Conservation (phyloP, 2,888 invertebrate genomes). For the Volucella inanis region DNA sequence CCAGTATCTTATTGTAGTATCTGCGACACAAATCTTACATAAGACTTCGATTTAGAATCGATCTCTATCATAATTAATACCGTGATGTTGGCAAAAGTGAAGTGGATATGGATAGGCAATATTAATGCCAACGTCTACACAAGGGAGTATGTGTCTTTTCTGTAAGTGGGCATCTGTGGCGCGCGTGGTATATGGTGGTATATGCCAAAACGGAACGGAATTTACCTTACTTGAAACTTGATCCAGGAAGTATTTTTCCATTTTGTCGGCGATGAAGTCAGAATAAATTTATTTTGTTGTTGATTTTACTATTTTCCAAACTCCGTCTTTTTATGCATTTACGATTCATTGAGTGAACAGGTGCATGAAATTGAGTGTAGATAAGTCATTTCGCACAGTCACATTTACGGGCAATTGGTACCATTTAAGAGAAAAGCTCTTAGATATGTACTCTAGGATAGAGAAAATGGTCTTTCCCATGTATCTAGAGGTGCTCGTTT, state of each 20-base stretch:
- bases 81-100: constrained; percentile 32
- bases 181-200: neutral
- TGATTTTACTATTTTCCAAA: too few relatives aligned
- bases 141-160: constrained; percentile 44
- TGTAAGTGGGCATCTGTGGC: constrained; percentile 14
- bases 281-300: neutral
- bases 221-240: constrained; percentile 24
- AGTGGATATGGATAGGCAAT: constrained; percentile 10
- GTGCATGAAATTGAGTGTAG: too few relatives aligned
- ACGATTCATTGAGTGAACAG: too few relatives aligned
- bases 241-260: neutral
- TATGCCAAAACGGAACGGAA: constrained; percentile 40
- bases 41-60: constrained; percentile 57
- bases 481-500: too few relatives aligned
- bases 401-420: too few relatives aligned
- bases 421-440: too few relatives aligned
- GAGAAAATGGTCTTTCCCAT: too few relatives aligned
- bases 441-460: too few relatives aligned
- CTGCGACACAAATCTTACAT: constrained; percentile 43
- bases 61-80: constrained; percentile 33
- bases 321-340: too few relatives aligned
- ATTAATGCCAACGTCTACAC: neutral
- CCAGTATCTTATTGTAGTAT: constrained; percentile 26
- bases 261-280: constrained; percentile 34
- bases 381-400: too few relatives aligned